phyloP scores from a whole-genome alignment of 2,888 invertebrate species.

The Megamerina dolium region DNA sequence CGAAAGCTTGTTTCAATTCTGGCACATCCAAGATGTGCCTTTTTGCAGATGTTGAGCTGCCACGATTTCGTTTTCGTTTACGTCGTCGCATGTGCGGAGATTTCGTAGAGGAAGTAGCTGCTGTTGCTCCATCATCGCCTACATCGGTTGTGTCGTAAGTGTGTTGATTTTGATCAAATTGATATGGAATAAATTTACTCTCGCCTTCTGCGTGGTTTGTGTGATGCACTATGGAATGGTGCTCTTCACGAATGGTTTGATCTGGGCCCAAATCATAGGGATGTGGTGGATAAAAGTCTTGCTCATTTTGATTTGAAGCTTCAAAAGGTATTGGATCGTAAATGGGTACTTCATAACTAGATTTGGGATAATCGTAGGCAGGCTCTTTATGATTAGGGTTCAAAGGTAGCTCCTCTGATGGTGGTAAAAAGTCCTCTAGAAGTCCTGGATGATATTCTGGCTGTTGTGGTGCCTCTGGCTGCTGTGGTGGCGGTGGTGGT shows the following conservation, averaged over 20 bases:
- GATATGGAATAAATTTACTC: too few relatives aligned
- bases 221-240: background rate
- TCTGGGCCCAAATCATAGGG: constrained; percentile 18
- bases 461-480: constrained; percentile 9
- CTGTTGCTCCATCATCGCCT: constrained; percentile 4
- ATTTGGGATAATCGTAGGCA: constrained; percentile 42
- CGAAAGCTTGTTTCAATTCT: constrained; percentile 43
- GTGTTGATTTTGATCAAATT: background rate
- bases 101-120: constrained; percentile 14
- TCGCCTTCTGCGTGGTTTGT: background rate
- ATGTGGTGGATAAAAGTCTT: constrained; percentile 40
- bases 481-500: background rate
- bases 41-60: constrained; percentile 22
- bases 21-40: constrained; percentile 42
- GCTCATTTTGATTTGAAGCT: constrained; percentile 31
- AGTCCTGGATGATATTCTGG: constrained; percentile 7
- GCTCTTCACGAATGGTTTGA: too few relatives aligned
- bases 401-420: constrained; percentile 40
- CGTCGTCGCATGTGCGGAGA: constrained; percentile 22
- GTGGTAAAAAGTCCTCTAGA: constrained; percentile 29
- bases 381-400: constrained; percentile 39
- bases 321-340: constrained; percentile 45
- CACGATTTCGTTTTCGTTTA: constrained; percentile 19
- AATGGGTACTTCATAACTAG: constrained; percentile 48
- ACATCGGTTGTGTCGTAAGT: background rate